Conservation (phyloP, 2,888 invertebrate genomes). For the Ceriagrion tenellum region DNA sequence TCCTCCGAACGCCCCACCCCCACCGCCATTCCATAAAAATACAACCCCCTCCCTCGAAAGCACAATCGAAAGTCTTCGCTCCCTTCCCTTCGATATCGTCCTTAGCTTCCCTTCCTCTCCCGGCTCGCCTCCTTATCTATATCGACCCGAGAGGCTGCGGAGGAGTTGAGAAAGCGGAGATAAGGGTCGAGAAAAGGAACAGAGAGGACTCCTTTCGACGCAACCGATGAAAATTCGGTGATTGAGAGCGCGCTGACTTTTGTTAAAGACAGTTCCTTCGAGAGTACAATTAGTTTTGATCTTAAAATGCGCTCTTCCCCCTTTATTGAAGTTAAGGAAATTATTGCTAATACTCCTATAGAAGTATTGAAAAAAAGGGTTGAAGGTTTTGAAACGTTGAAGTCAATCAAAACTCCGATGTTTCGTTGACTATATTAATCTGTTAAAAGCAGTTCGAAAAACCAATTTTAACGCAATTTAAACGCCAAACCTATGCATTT, state of each 20-base stretch:
- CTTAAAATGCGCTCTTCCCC: too few relatives aligned
- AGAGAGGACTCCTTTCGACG: background rate
- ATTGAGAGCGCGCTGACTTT: slow-evolving; percentile 19
- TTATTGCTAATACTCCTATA: too few relatives aligned
- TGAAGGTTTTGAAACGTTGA: too few relatives aligned
- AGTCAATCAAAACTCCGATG: too few relatives aligned
- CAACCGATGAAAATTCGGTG: slow-evolving; percentile 40
- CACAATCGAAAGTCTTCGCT: background rate
- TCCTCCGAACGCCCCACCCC: background rate
- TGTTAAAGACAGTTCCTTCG: too few relatives aligned
- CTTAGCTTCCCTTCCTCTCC: background rate
- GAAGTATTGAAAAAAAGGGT: too few relatives aligned
- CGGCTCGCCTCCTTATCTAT: background rate
- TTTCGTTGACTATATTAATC: too few relatives aligned
- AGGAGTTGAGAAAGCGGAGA: background rate
- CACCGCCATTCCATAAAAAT: background rate
- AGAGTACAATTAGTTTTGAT: too few relatives aligned
- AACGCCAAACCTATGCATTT: too few relatives aligned
- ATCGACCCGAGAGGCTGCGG: slow-evolving; percentile 1
- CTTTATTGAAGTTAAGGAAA: too few relatives aligned
- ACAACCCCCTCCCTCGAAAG: background rate
- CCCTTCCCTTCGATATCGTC: background rate
- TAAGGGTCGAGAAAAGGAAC: background rate
- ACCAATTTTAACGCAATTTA: too few relatives aligned
- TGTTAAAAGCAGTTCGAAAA: too few relatives aligned